phyloP scores from a whole-genome alignment of 2,888 invertebrate genomes.

The Bellardia bayeri region DNA sequence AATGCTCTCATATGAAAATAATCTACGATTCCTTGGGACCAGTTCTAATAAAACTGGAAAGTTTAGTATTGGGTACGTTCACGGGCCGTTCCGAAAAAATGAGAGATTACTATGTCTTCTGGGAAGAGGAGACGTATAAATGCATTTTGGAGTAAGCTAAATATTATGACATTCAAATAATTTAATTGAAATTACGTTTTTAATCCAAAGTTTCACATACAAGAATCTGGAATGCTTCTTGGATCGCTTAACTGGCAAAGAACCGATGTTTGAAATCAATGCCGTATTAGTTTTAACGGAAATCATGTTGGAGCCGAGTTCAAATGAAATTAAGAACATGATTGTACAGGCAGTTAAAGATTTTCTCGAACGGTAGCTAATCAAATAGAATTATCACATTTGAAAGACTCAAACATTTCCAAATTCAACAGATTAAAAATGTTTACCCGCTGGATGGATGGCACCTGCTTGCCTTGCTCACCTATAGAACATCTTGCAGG shows the following conservation, averaged over 20 bases:
- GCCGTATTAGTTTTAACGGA: conserved; percentile 90
- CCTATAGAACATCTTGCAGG: conserved; percentile 83
- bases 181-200: background rate
- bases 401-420: background rate
- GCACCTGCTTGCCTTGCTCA: conserved; percentile 90
- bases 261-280: conserved; percentile 91
- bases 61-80: conserved; percentile 91
- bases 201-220: conserved; percentile 86
- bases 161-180: background rate
- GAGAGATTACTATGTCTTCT: conserved; percentile 90
- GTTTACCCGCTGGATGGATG: conserved; percentile 94
- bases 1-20: conserved; percentile 88
- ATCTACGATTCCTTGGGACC: conserved; percentile 93
- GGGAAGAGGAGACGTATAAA: conserved; percentile 92
- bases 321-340: conserved; percentile 91
- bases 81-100: conserved; percentile 90
- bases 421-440: conserved; percentile 86
- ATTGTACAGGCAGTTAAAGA: conserved; percentile 90
- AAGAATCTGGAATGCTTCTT: conserved; percentile 90
- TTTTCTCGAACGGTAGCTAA: conserved; percentile 88
- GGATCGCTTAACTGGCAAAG: conserved; percentile 85
- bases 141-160: conserved; percentile 86
- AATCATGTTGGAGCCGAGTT: conserved; percentile 90
- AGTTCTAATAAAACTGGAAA: conserved; percentile 93
- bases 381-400: background rate